phyloP scores from a whole-genome alignment of 2,113 vertebrate species.

The Aramus guarauna region DNA sequence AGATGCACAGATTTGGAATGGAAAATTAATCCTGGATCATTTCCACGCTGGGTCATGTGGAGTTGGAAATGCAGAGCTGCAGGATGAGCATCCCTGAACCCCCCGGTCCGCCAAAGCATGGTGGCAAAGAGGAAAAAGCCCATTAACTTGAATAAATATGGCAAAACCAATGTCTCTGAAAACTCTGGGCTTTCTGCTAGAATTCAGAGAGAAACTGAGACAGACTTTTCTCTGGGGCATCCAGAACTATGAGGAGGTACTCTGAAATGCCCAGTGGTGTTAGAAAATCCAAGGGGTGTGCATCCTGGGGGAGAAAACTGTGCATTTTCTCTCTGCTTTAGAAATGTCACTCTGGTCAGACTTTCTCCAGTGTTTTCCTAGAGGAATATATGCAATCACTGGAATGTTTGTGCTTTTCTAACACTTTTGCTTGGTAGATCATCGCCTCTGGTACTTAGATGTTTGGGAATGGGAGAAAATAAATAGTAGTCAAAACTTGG shows the following conservation, averaged over 20 bases:
- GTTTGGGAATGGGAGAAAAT: not conserved
- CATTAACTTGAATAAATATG: not conserved
- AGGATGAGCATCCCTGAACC: not conserved
- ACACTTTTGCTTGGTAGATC: not conserved
- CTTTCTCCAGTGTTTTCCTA: not conserved
- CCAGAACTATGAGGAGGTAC: not conserved
- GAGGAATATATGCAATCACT: not conserved
- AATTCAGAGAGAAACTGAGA: not conserved
- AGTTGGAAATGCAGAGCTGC: not conserved
- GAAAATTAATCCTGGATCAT: not conserved
- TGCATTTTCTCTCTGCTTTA: not conserved
- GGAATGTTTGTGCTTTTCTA: slow-evolving; percentile 12
- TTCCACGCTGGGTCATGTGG: accelerated
- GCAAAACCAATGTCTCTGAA: not conserved
- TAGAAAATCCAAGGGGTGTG: not conserved
- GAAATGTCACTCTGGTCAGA: not conserved
- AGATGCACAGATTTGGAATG: not conserved
- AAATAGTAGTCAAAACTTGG: slow-evolving; percentile 1
- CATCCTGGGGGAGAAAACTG: not conserved
- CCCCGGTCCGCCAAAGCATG: accelerated
- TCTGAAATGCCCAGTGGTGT: not conserved
- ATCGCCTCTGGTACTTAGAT: not conserved
- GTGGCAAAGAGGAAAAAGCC: accelerated
- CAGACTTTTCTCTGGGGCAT: not conserved
- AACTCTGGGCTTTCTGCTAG: not conserved